Percentiles rank a stretch among this genome's conserved stretches.
Conservation (phyloP, 1,140 invertebrate genomes). For the Tetragonula clypearis region DNA sequence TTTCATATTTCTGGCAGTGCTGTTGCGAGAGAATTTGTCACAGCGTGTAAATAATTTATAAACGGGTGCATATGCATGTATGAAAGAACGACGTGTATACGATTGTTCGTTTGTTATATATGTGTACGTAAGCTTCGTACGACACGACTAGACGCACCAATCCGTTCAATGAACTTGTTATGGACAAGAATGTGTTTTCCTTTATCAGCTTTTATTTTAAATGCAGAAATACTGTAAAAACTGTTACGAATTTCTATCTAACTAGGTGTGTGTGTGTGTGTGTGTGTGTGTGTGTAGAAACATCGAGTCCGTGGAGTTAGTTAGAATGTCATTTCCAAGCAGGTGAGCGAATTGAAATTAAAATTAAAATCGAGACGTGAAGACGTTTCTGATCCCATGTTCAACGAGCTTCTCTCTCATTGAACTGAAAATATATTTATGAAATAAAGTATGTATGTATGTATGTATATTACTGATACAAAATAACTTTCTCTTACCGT, state of each 20-base stretch:
- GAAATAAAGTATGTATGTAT: neutral
- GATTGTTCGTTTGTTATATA: neutral
- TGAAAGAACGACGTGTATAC: neutral
- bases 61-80: neutral
- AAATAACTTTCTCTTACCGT: slow-evolving; percentile 5
- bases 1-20: slow-evolving; percentile 37
- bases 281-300: slow-evolving; percentile 62
- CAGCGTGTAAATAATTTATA: slow-evolving; percentile 25
- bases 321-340: slow-evolving; percentile 54
- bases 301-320: slow-evolving; percentile 56
- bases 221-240: slow-evolving; percentile 73
- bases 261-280: slow-evolving; percentile 46
- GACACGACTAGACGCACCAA: slow-evolving; percentile 49
- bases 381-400: neutral
- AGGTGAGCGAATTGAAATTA: neutral
- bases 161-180: slow-evolving; percentile 53
- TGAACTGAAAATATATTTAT: slow-evolving; percentile 2
- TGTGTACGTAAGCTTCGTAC: neutral
- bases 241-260: slow-evolving; percentile 70
- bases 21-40: slow-evolving; percentile 9
- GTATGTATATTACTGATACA: neutral
- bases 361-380: neutral
- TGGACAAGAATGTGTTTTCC: slow-evolving; percentile 54
- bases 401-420: neutral
- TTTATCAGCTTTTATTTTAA: slow-evolving; percentile 36